phyloP scores from a whole-genome alignment of 2,888 invertebrate genomes.

The Troglohyphantes excavatus region DNA sequence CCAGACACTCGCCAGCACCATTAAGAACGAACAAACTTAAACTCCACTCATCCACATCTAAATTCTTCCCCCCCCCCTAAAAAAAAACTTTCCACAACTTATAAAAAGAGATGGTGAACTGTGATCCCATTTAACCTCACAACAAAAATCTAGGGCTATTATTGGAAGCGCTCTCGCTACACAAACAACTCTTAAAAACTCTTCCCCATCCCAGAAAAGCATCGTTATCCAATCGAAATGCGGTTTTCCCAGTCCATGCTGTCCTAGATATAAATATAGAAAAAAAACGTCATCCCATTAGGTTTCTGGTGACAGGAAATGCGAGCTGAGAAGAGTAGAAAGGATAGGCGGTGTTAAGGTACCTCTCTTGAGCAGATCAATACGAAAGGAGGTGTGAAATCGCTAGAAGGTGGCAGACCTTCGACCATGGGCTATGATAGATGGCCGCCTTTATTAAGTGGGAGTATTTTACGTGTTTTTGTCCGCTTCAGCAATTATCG shows the following conservation, averaged over 20 bases:
- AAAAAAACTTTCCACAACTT: conserved; percentile 38
- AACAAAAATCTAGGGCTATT: conserved; percentile 18
- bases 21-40: neutral
- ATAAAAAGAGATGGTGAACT: conserved; percentile 37
- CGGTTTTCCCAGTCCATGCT: conserved; percentile 29
- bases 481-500: conserved; percentile 69
- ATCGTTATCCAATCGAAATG: conserved; percentile 63
- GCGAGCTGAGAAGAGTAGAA: conserved; percentile 22
- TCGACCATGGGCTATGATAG: conserved; percentile 57
- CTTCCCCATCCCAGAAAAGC: conserved; percentile 18
- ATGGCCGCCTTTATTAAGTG: conserved; percentile 72
- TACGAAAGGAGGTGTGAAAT: conserved; percentile 56
- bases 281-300: conserved; percentile 47
- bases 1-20: neutral
- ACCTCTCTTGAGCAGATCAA: conserved; percentile 62
- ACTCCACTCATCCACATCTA: conserved; percentile 18
- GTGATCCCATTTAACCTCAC: conserved; percentile 20
- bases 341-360: conserved; percentile 26
- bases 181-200: conserved; percentile 55
- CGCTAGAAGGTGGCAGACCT: conserved; percentile 56
- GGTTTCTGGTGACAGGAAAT: conserved; percentile 51
- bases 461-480: conserved; percentile 74
- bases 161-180: conserved; percentile 37
- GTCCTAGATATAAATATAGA: conserved; percentile 6
- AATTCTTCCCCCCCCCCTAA: conserved; percentile 15